Percentiles rank a stretch among this genome's conserved stretches.
Conservation (phyloP, 2,797 vertebrate genomes). For the Phoeniculus purpureus region DNA sequence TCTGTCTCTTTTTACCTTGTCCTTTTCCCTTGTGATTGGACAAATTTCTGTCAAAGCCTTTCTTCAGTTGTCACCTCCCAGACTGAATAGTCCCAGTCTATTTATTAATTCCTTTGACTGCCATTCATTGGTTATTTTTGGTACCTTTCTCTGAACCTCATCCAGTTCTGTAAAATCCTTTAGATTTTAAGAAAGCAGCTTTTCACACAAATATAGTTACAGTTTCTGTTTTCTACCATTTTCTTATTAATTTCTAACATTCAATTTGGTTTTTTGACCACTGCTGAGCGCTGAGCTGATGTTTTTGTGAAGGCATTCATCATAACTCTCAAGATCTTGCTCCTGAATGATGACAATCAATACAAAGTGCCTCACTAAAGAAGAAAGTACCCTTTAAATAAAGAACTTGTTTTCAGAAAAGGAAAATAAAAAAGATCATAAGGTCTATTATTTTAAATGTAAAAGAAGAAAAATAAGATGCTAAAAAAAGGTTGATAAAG, state of each 20-base stretch:
- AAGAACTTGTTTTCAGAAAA: not conserved
- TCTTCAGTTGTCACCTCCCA: constrained; percentile 5
- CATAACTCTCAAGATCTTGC: not conserved
- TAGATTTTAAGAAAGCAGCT: not conserved
- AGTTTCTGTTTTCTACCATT: not conserved
- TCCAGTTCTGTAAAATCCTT: not conserved
- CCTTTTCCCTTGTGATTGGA: not conserved
- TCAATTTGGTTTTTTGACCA: constrained; percentile 7
- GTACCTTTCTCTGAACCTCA: not conserved
- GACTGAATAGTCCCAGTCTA: not conserved
- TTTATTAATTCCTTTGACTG: constrained; percentile 1
- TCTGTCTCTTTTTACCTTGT: constrained; percentile 32
- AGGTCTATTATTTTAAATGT: not conserved
- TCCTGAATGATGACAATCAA: not conserved
- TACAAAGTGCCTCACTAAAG: not conserved
- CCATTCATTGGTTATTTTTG: not conserved
- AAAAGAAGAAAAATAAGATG: not conserved
- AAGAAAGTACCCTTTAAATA: not conserved
- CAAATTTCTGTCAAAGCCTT: constrained; percentile 37
- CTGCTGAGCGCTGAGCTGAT: not conserved
- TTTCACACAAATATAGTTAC: not conserved
- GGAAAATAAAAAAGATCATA: not conserved
- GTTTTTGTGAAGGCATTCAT: not conserved
- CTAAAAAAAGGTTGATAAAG: not conserved
- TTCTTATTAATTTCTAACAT: not conserved